phyloP scores from a whole-genome alignment of 2,113 vertebrate species.

The Lucifuga dentata region DNA sequence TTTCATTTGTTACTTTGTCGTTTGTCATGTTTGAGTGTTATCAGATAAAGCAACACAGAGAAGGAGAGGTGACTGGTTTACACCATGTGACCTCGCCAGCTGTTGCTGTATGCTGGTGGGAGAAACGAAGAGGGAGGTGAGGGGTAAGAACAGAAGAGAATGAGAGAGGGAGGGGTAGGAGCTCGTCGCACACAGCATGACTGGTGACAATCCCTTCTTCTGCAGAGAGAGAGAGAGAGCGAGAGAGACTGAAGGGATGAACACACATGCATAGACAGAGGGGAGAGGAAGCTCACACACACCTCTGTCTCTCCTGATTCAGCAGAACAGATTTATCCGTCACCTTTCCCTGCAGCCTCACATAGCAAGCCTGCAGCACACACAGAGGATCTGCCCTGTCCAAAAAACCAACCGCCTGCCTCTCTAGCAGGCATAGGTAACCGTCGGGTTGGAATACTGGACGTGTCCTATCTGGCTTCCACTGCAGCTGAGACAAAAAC shows the following conservation, averaged over 20 bases:
- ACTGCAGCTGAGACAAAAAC: slow-evolving; percentile 33
- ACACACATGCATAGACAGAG: slow-evolving; percentile 46
- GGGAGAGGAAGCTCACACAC: slow-evolving; percentile 59
- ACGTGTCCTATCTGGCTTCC: slow-evolving; percentile 30
- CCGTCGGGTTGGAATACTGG: slow-evolving; percentile 38
- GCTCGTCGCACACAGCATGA: slow-evolving; percentile 68
- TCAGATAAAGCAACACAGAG: slow-evolving; percentile 24
- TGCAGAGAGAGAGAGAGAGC: slow-evolving; percentile 52
- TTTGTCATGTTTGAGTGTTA: slow-evolving; percentile 1
- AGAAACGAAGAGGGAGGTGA: slow-evolving; percentile 56
- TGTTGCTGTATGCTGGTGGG: slow-evolving; percentile 75
- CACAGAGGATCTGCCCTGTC: slow-evolving; percentile 33
- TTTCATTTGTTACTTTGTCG: not conserved
- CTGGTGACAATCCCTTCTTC: slow-evolving; percentile 71
- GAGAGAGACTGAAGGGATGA: slow-evolving; percentile 37
- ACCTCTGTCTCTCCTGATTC: slow-evolving; percentile 61
- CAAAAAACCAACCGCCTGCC: slow-evolving; percentile 26
- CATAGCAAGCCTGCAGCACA: slow-evolving; percentile 52
- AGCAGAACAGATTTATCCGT: slow-evolving; percentile 71
- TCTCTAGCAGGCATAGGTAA: slow-evolving; percentile 52
- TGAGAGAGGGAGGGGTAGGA: slow-evolving; percentile 52
- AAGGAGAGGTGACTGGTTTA: slow-evolving; percentile 57
- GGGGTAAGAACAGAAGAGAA: slow-evolving; percentile 23
- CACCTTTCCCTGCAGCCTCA: slow-evolving; percentile 59
- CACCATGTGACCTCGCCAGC: slow-evolving; percentile 77